Conservation (phyloP, 2,797 vertebrate species). For the Phyllotis vaccarum region DNA sequence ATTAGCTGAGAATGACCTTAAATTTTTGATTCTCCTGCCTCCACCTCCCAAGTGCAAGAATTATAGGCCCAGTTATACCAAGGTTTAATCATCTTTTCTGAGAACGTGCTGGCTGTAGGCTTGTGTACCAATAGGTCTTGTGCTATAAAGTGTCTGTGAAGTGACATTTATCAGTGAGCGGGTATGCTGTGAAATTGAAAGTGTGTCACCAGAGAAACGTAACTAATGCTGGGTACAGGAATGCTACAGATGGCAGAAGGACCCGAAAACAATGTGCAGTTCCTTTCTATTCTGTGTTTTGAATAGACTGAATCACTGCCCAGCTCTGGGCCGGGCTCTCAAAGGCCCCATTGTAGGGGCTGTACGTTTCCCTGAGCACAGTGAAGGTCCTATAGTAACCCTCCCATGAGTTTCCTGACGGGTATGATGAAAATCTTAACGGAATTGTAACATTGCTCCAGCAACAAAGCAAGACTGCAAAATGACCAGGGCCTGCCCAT, state of each 20-base stretch:
- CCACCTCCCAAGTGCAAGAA: neutral
- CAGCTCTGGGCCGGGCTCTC: conserved; percentile 42
- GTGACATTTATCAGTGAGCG: neutral
- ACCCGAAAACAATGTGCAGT: conserved; percentile 56
- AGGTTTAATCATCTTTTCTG: neutral
- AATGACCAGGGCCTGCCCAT: neutral
- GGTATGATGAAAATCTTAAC: conserved; percentile 70
- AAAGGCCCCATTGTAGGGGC: conserved; percentile 79
- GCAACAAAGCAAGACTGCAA: conserved; percentile 34
- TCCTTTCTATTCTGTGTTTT: conserved; percentile 76
- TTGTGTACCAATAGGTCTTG: no score
- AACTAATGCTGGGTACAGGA: neutral
- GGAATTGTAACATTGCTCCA: conserved; percentile 47
- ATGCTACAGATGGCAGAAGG: conserved; percentile 4
- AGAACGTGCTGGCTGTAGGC: neutral
- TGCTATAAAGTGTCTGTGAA: neutral
- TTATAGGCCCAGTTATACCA: neutral
- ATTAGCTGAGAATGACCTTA: neutral
- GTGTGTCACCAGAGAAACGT: neutral
- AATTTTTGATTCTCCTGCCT: neutral
- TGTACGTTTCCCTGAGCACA: conserved; percentile 61
- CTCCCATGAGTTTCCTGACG: conserved; percentile 78
- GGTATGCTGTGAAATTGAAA: neutral
- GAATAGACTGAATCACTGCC: conserved; percentile 71
- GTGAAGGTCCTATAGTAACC: conserved; percentile 79